Percentiles rank a stretch among this genome's conserved stretches.
Evolutionary conservation across 2,113 vertebrate species (phyloP).

Genomic region (Chloroceryle aenea): DNA sequence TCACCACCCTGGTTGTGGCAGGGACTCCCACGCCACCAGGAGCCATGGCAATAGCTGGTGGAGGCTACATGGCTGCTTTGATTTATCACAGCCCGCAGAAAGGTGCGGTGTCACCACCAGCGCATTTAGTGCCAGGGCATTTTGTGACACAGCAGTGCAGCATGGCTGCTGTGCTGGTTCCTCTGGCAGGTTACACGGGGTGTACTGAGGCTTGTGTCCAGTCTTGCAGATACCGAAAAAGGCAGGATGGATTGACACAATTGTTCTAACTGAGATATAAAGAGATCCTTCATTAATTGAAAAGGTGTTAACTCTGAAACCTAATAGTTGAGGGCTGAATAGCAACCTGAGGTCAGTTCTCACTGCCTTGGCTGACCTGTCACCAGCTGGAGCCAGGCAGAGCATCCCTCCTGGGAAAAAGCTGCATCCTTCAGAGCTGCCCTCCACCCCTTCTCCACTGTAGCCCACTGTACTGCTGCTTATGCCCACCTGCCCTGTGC

Average conservation of each 20-base stretch:
- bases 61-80: background rate
- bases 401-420: background rate
- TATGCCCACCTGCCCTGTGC: background rate
- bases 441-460: rapidly evolving
- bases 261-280: background rate
- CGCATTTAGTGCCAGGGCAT: rapidly evolving
- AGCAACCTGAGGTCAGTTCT: background rate
- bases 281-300: background rate
- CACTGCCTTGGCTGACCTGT: background rate
- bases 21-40: rapidly evolving
- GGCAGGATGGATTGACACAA: background rate
- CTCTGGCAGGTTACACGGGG: background rate
- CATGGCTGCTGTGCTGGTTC: rapidly evolving
- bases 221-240: background rate
- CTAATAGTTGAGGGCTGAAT: background rate
- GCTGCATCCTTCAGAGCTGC: rapidly evolving
- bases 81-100: background rate
- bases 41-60: rapidly evolving
- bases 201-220: background rate
- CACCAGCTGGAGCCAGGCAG: background rate
- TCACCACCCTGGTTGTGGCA: rapidly evolving
- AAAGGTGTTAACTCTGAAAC: background rate
- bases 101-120: background rate
- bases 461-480: rapidly evolving
- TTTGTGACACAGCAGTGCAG: rapidly evolving